Conservation (phyloP, 2,797 vertebrate genomes). For the Pseudomugil tenellus region DNA sequence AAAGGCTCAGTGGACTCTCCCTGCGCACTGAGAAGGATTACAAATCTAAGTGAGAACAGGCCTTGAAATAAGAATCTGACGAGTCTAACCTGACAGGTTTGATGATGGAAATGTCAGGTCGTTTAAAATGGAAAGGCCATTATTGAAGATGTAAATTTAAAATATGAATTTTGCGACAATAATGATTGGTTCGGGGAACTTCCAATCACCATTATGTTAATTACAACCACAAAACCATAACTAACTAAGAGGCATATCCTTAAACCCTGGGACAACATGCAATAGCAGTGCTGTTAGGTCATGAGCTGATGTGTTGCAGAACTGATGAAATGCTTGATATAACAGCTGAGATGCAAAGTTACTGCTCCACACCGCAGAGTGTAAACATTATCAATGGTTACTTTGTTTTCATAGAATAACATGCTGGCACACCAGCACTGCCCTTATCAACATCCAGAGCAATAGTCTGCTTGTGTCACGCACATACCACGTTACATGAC, state of each 20-base stretch:
- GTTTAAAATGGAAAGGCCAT: constrained; percentile 10
- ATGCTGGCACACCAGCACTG: constrained; percentile 55
- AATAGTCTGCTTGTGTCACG: constrained; percentile 57
- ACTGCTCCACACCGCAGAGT: constrained; percentile 6
- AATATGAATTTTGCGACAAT: neutral
- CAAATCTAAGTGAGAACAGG: constrained; percentile 63
- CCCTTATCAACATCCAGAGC: constrained; percentile 69
- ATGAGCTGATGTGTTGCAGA: constrained; percentile 4
- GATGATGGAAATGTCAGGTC: constrained; percentile 35
- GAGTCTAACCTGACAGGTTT: constrained; percentile 12
- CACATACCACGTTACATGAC: constrained; percentile 30
- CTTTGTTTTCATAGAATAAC: constrained; percentile 70
- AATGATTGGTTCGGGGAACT: neutral
- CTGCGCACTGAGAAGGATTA: constrained; percentile 60
- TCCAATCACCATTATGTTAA: constrained; percentile 11
- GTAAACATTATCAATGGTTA: constrained; percentile 52
- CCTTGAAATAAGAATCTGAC: constrained; percentile 31
- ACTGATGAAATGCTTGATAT: constrained; percentile 13
- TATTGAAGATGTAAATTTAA: constrained; percentile 5
- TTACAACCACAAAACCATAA: constrained; percentile 22
- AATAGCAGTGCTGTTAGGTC: constrained; percentile 18
- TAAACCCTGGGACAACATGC: constrained; percentile 31
- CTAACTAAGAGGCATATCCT: constrained; percentile 4
- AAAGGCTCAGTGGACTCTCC: constrained; percentile 57
- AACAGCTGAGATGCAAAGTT: constrained; percentile 23